Evolutionary conservation across 2,797 vertebrate genomes (phyloP), one percentile per base, ranked within the genome.

Genomic region (Aulostomus chinensis): DNA sequence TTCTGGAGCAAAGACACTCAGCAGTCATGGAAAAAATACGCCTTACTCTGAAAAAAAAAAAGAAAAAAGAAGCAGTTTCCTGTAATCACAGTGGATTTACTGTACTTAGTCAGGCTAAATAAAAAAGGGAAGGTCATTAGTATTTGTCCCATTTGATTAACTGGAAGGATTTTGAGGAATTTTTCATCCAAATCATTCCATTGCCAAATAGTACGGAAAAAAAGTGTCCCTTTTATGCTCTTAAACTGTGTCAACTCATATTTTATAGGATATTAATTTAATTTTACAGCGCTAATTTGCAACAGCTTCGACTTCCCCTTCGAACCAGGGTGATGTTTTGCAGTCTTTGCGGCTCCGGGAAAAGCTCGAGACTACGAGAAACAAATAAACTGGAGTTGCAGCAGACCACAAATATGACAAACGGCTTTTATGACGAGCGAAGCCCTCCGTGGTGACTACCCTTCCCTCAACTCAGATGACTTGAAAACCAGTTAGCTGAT

Each of bases 91-190:
- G 22, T 43, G 76, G 78, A 80, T 86, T 88, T 83, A 73, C 58
- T 72, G 73, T 73, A 49, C 78, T 83, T 74, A 75, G 63, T 69
- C 47, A 56, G 61, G 83, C 62, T 77, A 80, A 80, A 86, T 83
- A 78, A 79, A 77, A 76, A 74, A 79, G 26, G 13, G 13, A 35
- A 72, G 59, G 67, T 69, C 73, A 78, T 83, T 83, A 80, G 68
- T 78, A 71, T 86, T 78, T 63, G 59, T 72, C 72, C 66, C 76
- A 80, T 78, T 76, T 62, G 75, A 88, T 81, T 80, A 78, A 69
- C 43, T 60, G 48, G 62, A 73, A n/a, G 55, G 67, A 73, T 65
- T 64, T 47, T 31, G 60, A 68, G 10, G 30, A 49, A 72, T 76
- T 84, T 83, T 80, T 68, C 78, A 48, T 69, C 12, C 25, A n/a